Evolutionary conservation across 2,797 vertebrate species (phyloP), one percentile per base, ranked within the genome.

Genomic region (Anniella stebbinsi): DNA sequence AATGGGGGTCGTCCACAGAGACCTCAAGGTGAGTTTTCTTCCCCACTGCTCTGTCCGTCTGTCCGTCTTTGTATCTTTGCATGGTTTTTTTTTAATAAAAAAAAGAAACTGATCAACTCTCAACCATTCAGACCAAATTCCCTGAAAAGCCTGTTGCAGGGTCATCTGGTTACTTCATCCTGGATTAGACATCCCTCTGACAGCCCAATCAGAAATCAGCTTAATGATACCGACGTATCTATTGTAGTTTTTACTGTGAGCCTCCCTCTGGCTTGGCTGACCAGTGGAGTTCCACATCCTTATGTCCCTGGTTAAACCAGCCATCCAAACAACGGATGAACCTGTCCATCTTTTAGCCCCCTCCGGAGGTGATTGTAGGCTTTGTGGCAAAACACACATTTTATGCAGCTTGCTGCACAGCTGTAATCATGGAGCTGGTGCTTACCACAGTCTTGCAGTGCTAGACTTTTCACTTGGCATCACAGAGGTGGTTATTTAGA

Each of bases 1-100:
- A 96, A 98, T 98, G 98, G 98, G 98, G 92, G 98, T 99, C 93
- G 98, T 99, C 88, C 98, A 99, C 97, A 98, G 98, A 96, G 98
- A 99, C 95, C 97, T 97, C 95, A 98, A 97, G 97, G 97, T 98
- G 94, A 97, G 97, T 95, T 80, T 84, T 86, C 85, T n/a, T 4
- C 80, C 86, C 88, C 28, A 63, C 60, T 77, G 57, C 63, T 80
- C 80, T 69, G 41, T 63, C 86, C 11, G 2, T 89, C 84, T 6
- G 21, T 89, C 93, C 86, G 38, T 38, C 89, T 92, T 84, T 91
- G 85, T 94, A 89, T 89, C 81, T 91, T 78, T 92, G 92, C 89
- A 81, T 90, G 89, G 10, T 51, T 80, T 75, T n/a, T 67, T 25
- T 11, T 7, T 41, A 69, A 48, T 60, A 21, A 2, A 57, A 81